Evolutionary conservation across 2,113 vertebrate genomes (phyloP), one percentile per base, ranked within the genome.

Genomic region (Tetrax tetrax): DNA sequence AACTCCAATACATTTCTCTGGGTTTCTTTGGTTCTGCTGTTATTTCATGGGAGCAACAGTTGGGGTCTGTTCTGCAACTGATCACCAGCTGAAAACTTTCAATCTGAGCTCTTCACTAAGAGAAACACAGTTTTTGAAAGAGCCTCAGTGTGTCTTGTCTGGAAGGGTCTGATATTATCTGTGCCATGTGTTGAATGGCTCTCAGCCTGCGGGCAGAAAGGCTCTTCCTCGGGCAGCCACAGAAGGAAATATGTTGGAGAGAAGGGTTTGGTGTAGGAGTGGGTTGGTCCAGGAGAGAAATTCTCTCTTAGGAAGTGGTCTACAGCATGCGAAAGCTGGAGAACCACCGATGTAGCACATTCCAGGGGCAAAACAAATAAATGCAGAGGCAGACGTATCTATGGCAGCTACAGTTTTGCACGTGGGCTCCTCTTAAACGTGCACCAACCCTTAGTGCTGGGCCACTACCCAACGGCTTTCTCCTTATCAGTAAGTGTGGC

Each of bases 291-390:
- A 69, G 83, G 37, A 65, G 76, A 48, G 70, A 89, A 95, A 94
- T 91, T 82, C 72, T 95, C 68, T 45, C 92, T 94, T 96, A 76
- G 96, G 96, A 97, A 96, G 96, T 87, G 96, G 96, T 94, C 95
- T 96, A 81, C 60, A 92, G 72, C 77, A 89, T 87, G 65, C 27
- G 0, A 91, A 92, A 92, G 65, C 70, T 22, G 4, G 83, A 93
- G 69, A 97, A 87, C 83, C 92, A 93, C 85, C n/a, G 6, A 6
- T 81, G 56, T 31, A 71, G 69, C 86, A 64, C 76, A 95, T 94
- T 96, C 90, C 72, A 18, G 0, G 10, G 68, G 21, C 80, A 86
- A 92, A 95, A 56, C 48, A 94, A 96, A 84, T 60, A 93, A 74
- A 90, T 53, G 68, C 14, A 14, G 72, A 72, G n/a, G 53, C 83